Percentiles rank a stretch among this genome's conserved stretches.
phyloP scores from a whole-genome alignment of 2,888 invertebrate genomes.

The Nomada ruficornis region DNA sequence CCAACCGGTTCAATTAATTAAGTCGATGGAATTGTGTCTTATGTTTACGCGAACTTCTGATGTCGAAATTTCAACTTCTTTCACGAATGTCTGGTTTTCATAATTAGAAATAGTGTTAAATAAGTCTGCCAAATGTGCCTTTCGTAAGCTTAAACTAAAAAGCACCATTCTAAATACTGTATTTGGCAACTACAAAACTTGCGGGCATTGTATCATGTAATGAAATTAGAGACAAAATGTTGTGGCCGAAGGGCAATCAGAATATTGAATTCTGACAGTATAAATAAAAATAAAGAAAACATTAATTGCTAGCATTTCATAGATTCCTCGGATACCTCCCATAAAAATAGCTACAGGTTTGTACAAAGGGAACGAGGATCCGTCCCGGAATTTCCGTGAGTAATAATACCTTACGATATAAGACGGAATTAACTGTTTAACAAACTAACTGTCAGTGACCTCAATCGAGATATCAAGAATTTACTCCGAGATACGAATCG shows the following conservation, averaged over 20 bases:
- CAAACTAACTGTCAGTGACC: neutral
- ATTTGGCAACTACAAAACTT: too few species aligned
- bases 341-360: slow-evolving; percentile 32
- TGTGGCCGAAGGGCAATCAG: neutral
- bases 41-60: neutral
- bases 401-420: slow-evolving; percentile 19
- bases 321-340: slow-evolving; percentile 23
- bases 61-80: neutral
- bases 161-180: too few species aligned
- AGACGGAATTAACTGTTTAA: neutral
- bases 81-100: neutral
- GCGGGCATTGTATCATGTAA: neutral
- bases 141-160: slow-evolving; percentile 5
- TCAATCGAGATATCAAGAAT: neutral
- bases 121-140: too few species aligned
- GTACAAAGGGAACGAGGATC: neutral
- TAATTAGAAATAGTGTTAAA: too few species aligned
- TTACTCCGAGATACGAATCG: neutral
- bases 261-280: neutral
- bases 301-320: neutral
- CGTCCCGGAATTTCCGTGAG: slow-evolving; percentile 38
- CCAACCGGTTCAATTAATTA: neutral
- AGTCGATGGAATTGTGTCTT: neutral
- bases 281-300: slow-evolving; percentile 37
- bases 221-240: neutral